phyloP scores from a whole-genome alignment of 2,888 invertebrate genomes.

The Ornithoptera alexandrae region DNA sequence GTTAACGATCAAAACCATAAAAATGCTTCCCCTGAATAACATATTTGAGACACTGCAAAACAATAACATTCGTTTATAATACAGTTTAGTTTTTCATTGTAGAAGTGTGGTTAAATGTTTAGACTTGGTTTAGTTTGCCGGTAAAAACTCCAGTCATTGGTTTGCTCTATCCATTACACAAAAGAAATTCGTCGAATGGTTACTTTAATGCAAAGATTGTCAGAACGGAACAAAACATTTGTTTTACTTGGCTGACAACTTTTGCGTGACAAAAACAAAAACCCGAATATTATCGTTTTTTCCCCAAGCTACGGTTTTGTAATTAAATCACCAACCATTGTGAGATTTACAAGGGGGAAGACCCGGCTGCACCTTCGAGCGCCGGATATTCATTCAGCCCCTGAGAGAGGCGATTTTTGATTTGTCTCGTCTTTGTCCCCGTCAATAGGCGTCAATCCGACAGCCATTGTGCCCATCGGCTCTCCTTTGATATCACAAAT shows the following conservation, averaged over 20 bases:
- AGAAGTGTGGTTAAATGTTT: too few species aligned
- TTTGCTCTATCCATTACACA: too few species aligned
- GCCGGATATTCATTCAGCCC: slow-evolving; percentile 29
- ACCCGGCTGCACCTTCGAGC: slow-evolving; percentile 27
- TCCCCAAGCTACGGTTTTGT: slow-evolving; percentile 19
- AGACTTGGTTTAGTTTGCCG: too few species aligned
- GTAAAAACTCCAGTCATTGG: too few species aligned
- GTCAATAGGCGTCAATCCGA: slow-evolving; percentile 54
- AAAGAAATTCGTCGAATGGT: too few species aligned
- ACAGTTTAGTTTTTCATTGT: too few species aligned
- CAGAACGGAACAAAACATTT: neutral
- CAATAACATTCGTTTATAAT: too few species aligned
- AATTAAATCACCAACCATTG: slow-evolving; percentile 36
- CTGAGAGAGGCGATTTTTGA: slow-evolving; percentile 48
- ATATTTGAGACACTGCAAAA: too few species aligned
- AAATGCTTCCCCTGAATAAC: too few species aligned
- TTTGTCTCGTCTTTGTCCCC: slow-evolving; percentile 53
- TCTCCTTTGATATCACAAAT: slow-evolving; percentile 43
- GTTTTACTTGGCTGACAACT: neutral
- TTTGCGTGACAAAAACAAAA: slow-evolving; percentile 23
- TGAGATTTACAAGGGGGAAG: slow-evolving; percentile 33
- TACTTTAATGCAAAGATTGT: too few species aligned
- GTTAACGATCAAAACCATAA: too few species aligned
- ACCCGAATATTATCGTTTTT: slow-evolving; percentile 14
- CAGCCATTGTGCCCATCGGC: slow-evolving; percentile 48